Percentiles rank a stretch among this genome's conserved stretches.
Conservation (phyloP, 2,113 vertebrate genomes). For the Forbesichthys papilliferus region DNA sequence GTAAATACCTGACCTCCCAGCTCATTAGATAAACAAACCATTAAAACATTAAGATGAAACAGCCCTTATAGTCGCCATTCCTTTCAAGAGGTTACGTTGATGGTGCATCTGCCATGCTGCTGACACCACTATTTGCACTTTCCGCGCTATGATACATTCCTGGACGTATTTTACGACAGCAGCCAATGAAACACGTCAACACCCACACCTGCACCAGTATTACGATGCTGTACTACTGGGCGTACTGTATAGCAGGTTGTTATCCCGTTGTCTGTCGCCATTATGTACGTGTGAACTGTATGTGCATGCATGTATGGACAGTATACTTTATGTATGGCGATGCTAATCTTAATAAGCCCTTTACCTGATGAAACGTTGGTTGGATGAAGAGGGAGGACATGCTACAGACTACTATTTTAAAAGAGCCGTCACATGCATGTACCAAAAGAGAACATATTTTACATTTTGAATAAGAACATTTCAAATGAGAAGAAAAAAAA, state of each 20-base stretch:
- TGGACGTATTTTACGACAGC: neutral
- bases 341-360: slow-evolving; percentile 75
- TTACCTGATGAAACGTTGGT: slow-evolving; percentile 69
- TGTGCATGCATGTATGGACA: slow-evolving; percentile 32
- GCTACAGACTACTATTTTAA: slow-evolving; percentile 41
- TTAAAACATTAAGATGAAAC: slow-evolving; percentile 55
- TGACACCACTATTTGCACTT: slow-evolving; percentile 35
- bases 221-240: slow-evolving; percentile 1
- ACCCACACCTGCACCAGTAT: too few relatives aligned
- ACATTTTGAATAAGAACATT: slow-evolving; percentile 18
- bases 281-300: slow-evolving; percentile 34
- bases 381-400: slow-evolving; percentile 51
- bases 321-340: slow-evolving; percentile 34
- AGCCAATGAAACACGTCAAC: too few relatives aligned
- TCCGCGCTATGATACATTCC: slow-evolving; percentile 42
- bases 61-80: slow-evolving; percentile 75
- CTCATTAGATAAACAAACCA: slow-evolving; percentile 42
- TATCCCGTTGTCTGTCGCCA: slow-evolving; percentile 38
- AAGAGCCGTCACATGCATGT: slow-evolving; percentile 49
- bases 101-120: slow-evolving; percentile 30
- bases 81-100: slow-evolving; percentile 53
- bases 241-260: neutral
- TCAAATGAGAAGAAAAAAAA: slow-evolving; percentile 4
- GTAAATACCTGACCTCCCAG: slow-evolving; percentile 53
- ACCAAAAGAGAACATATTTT: slow-evolving; percentile 41